Conservation (phyloP, 2,888 invertebrate genomes). For the Xanthorhoe designata region DNA sequence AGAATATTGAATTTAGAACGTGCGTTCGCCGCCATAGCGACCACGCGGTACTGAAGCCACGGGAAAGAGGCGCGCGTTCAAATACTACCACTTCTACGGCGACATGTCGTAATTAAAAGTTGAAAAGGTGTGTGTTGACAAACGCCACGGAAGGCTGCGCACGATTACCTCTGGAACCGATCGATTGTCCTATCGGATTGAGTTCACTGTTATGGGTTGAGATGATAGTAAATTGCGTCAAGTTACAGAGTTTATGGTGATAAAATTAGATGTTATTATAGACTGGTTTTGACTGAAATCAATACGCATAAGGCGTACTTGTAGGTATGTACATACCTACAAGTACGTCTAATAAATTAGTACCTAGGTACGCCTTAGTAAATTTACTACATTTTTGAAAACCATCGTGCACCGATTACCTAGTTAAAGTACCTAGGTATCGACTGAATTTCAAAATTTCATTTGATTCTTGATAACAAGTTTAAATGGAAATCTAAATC, state of each 20-base stretch:
- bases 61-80: constrained; percentile 57
- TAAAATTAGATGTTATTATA: not conserved
- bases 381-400: too few species aligned
- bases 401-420: too few species aligned
- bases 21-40: constrained; percentile 73
- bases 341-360: too few species aligned
- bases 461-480: too few species aligned
- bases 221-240: constrained; percentile 9
- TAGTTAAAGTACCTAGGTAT: too few species aligned
- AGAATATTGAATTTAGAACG: constrained; percentile 65
- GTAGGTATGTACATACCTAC: too few species aligned
- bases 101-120: constrained; percentile 57
- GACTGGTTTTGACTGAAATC: not conserved
- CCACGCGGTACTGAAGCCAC: constrained; percentile 67
- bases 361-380: too few species aligned
- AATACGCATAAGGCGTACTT: too few species aligned
- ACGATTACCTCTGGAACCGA: constrained; percentile 55
- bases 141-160: constrained; percentile 55
- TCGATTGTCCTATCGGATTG: constrained; percentile 45
- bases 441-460: too few species aligned
- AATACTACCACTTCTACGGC: constrained; percentile 77
- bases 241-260: not conserved
- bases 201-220: constrained; percentile 7
- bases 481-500: too few species aligned
- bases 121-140: constrained; percentile 58